Conservation (phyloP, 2,113 vertebrate genomes). For the Neofelis nebulosa region DNA sequence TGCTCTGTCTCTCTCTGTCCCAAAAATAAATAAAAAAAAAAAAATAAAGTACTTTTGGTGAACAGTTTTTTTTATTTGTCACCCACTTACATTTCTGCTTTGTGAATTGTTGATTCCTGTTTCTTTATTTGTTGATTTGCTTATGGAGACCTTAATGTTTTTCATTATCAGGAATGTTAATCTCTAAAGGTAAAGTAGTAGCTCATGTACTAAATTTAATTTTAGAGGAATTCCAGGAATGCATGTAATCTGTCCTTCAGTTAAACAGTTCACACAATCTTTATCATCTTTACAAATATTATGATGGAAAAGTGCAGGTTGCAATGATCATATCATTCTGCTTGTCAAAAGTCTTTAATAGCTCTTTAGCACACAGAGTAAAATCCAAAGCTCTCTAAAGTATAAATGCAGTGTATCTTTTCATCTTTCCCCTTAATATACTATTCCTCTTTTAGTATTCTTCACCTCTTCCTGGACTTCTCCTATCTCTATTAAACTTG, state of each 20-base stretch:
- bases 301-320: not conserved
- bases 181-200: slow-evolving; percentile 8
- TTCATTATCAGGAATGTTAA: not conserved
- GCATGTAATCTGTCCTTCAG: not conserved
- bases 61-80: not conserved
- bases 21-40: no score
- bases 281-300: slow-evolving; percentile 25
- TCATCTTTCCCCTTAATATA: not conserved
- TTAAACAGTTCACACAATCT: not conserved
- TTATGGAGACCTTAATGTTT: not conserved
- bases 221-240: slow-evolving; percentile 19
- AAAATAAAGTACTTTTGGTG: slow-evolving; percentile 6
- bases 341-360: not conserved
- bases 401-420: not conserved
- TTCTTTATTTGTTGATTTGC: not conserved
- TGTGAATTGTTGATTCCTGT: not conserved
- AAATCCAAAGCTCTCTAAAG: slow-evolving; percentile 1
- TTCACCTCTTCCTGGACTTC: not conserved
- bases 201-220: not conserved
- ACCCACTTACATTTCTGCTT: not conserved
- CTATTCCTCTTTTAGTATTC: not conserved
- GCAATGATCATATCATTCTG: not conserved
- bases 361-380: not conserved
- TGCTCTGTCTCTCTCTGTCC: no score
- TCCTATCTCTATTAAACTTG: not conserved